Evolutionary conservation across 1,140 invertebrate genomes (phyloP), one percentile per base, ranked within the genome.

Genomic region (Bombus consobrinus): DNA sequence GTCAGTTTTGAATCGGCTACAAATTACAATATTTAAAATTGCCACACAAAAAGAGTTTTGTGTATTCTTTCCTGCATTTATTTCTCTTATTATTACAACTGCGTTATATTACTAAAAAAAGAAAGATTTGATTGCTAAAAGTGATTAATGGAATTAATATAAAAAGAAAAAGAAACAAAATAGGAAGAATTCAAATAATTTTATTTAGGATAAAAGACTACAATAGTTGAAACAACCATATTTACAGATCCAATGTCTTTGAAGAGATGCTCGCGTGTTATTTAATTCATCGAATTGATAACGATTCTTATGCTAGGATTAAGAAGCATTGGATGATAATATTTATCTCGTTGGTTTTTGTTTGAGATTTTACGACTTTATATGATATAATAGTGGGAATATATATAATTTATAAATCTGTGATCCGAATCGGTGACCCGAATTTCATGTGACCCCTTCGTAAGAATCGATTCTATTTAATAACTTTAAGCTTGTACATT

Each of bases 391-490:
- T n/a, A 12, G 22, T 22, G 12, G 2, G 4, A n/a, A 28, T 39
- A 1, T 12, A 22, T 62, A 22, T 5, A 39, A 39, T 77, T 62
- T 2, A 13, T 53, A 22, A 53, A 53, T 53, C 18, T 53, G 47
- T 53, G 47, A 9, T 25, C 2, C 2, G 28, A 77, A 41, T 57
- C 22, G 34, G 28, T 64, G 57, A 37, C 66, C 34, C 13, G 4
- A 37, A 71, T 69, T 39, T 71, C 12, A 18, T 32, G 9, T 28
- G 28, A 10, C 5, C 43, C 18, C 3, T 41, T 8, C 18, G 62
- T 57, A 83, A 78, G 81, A 57, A 66, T 78, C 47, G 74, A 77
- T 77, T 78, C 81, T 69, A 53, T 83, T 83, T 77, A 69, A 78
- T 83, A 83, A 69, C 62, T 41, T 83, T 83, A 28, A 34, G 43